Evolutionary conservation across 2,113 vertebrate genomes (phyloP).

Genomic region (Tragelaphus buxtoni): DNA sequence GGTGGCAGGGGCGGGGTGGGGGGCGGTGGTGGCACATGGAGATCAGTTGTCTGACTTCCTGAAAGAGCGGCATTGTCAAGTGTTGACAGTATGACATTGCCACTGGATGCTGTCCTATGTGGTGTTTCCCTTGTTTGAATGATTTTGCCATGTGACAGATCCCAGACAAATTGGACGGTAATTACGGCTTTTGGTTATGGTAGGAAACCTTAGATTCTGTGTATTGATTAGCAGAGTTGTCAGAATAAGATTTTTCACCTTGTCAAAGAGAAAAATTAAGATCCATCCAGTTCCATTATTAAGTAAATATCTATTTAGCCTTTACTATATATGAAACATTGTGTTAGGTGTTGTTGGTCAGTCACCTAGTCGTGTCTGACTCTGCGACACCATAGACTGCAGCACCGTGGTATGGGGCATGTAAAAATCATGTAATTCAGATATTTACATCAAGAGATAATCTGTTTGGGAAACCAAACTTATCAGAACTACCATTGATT

Average conservation of each 20-base stretch:
- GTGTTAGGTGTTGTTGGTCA: neutral
- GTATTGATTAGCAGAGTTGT: neutral
- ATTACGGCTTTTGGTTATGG: neutral
- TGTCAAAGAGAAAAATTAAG: neutral
- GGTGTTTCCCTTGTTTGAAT: neutral
- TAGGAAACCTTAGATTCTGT: neutral
- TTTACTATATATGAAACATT: neutral
- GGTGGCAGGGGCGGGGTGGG: too few species aligned
- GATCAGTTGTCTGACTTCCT: neutral
- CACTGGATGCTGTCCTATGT: neutral
- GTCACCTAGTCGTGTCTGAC: neutral
- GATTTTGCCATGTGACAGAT: neutral
- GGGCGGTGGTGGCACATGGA: neutral
- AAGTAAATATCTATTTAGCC: neutral
- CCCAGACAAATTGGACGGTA: neutral
- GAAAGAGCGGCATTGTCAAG: neutral
- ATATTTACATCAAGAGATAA: neutral
- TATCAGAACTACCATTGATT: neutral
- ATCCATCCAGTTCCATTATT: neutral
- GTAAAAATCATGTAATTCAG: neutral
- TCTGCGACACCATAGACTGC: neutral
- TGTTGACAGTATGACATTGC: neutral
- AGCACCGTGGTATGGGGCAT: neutral
- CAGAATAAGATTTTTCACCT: slow-evolving; percentile 2
- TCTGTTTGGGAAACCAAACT: neutral